Evolutionary conservation across 2,888 invertebrate genomes (phyloP), one percentile per base, ranked within the genome.

Genomic region (Chymomyza procnemis): DNA sequence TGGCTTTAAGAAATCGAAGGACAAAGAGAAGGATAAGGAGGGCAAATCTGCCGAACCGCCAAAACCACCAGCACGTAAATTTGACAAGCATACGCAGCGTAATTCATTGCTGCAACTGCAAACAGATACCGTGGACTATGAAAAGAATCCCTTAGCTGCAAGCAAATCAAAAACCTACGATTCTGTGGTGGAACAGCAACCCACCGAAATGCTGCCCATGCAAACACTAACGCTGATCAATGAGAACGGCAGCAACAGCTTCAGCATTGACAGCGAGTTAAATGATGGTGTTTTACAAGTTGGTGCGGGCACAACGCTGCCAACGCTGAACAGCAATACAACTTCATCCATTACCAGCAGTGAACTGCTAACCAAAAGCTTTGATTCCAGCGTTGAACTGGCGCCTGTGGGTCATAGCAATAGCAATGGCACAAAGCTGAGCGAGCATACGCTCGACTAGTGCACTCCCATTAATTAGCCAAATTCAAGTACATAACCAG

Each of bases 1-100:
- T 5, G 91, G 91, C 67, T 91, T 91, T 58, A 91, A 91, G 69
- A 91, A 91, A 74, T 88, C 90, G 2, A 91, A 91, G 75, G 91
- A 91, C 66, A 90, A 90, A 56, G 91, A 90, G 6, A 87, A 85
- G 66, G 84, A 87, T 26, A 87, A 85, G 64, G 84, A 87, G 47
- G 54, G 47, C 12, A 78, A 76, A 63, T 21, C 57, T 9, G 55
- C 61, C 59, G 89, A 89, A 61, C 89, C 88, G 18, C 90, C 89
- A 8, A 89, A 90, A 75, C 90, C 90, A 73, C 90, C 90, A 64
- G 78, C 87, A 70, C 90, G 90, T 8, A 90, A 90, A 74, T 89
- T 89, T 67, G 90, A 90, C 61, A 90, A 90, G 69, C 90, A 90
- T 41, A 76, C 85, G 22, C 90, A 90, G 65, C 89, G 90, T 18